Base-by-base conservation (phyloP, 2,113 vertebrate species). In the Coregonus clupeaformis region DNA sequence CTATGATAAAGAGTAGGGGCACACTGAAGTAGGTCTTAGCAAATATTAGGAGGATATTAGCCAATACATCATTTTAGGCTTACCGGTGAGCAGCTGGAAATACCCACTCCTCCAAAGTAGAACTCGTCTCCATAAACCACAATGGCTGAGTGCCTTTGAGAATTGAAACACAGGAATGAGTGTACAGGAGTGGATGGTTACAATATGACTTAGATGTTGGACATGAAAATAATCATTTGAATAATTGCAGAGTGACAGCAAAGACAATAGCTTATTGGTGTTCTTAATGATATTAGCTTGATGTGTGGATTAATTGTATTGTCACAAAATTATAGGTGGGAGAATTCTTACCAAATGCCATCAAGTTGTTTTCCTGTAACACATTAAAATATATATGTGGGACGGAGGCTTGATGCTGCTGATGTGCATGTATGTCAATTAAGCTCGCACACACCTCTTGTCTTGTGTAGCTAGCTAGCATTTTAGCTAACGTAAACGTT, bases 311-410 rank as follows among this genome's bases (percentile, higher is more conserved):
- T 36, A 18, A 22, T 36, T 7, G 20, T n/a, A 77, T 32, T 74
- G 36, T 5, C 2, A 78, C 12, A 62, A 65, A 7, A 52, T 18
- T 3, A 52, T 16, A 52, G 12, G 16, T 52, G 49, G 16, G 5
- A 22, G 11, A 27, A 73, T 25, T 47, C 96, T 90, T 91, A 99
- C 98, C 97, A 99, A 88, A 99, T 99, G 68, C 97, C 97, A 88
- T 99, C 98, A 85, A 99, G 94, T 80, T 99, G 97, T 88, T 99
- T 99, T 74, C 98, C 98, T 98, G 93, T 67, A 84, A 89, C 71
- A 92, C 74, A 85, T 45, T 71, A 86, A 25, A 24, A 72, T 71
- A 52, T 6, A 9, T 20, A n/a, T 57, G 22, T 22, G 11, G 30
- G 18, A 49, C 9, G 5, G 3, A 62, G n/a, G 24, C 47, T 32